These are phyloP conservation scores for Chironomus striatipennis DNA, from an alignment of 1,140 invertebrate species.

Conservation along the genomic window DNA sequence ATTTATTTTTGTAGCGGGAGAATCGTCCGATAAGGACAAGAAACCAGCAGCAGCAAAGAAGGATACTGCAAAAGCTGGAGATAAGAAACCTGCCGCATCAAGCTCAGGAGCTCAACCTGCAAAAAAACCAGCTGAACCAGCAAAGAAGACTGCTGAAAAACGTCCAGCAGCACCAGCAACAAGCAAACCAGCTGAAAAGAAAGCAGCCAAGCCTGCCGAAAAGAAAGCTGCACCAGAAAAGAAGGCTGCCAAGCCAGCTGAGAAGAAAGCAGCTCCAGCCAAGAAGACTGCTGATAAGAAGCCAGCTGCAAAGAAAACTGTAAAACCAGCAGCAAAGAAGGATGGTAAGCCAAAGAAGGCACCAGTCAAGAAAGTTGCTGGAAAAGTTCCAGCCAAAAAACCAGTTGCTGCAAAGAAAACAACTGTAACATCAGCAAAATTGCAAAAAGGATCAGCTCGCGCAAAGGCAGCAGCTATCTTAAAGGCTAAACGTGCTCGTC, in stretches of 20 bases:
- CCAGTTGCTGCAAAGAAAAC: slow-evolving; percentile 42
- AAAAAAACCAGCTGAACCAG: slow-evolving; percentile 34
- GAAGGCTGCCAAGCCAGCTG: slow-evolving; percentile 28
- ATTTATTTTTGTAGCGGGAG: slow-evolving; percentile 29
- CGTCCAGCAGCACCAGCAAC: too few relatives aligned
- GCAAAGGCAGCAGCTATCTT: slow-evolving; percentile 42
- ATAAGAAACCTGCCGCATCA: too few relatives aligned
- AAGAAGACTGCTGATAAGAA: slow-evolving; percentile 37
- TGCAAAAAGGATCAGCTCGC: slow-evolving; percentile 43
- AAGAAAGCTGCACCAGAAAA: slow-evolving; percentile 32
- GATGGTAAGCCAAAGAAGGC: slow-evolving; percentile 30
- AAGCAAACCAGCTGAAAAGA: too few relatives aligned
- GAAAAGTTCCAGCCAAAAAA: slow-evolving; percentile 36
- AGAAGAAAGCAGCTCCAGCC: slow-evolving; percentile 36
- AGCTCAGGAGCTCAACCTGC: slow-evolving; percentile 28
- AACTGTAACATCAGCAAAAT: slow-evolving; percentile 34
- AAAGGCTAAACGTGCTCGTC: slow-evolving; percentile 58
- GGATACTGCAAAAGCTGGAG: slow-evolving; percentile 29
- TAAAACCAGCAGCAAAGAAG: slow-evolving; percentile 40
- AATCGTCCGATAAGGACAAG: slow-evolving; percentile 31
- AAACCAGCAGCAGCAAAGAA: slow-evolving; percentile 40
- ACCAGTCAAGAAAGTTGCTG: slow-evolving; percentile 35
- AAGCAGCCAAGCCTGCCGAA: slow-evolving; percentile 32
- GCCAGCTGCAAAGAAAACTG: slow-evolving; percentile 35
- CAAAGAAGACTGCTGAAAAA: too few relatives aligned